phyloP scores from a whole-genome alignment of 1,140 invertebrate species.

The Lepidotrigona ventralis region DNA sequence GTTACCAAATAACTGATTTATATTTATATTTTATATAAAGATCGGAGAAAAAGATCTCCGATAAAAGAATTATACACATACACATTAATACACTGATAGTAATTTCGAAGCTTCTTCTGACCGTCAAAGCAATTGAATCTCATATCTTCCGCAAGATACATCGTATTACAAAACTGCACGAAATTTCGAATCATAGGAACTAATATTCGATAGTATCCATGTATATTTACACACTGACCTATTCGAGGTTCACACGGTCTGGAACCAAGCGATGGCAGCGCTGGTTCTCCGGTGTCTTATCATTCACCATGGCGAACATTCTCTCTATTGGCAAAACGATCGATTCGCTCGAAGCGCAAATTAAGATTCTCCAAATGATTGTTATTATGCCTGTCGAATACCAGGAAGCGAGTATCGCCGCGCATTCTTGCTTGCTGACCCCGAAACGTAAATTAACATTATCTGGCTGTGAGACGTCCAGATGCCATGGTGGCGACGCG shows the following conservation, averaged over 20 bases:
- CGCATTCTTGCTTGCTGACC: slow-evolving; percentile 47
- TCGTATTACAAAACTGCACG: background rate
- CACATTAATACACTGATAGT: no score
- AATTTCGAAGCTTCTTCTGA: no score
- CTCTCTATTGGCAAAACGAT: background rate
- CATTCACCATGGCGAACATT: background rate
- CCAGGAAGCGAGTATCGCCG: slow-evolving; percentile 25
- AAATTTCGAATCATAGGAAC: background rate
- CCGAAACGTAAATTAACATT: slow-evolving; percentile 60
- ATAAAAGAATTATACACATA: no score
- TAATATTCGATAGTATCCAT: background rate
- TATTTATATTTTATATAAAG: no score
- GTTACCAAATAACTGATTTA: no score
- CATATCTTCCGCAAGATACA: background rate
- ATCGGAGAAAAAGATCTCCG: no score
- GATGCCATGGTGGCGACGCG: slow-evolving; percentile 10
- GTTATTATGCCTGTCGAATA: slow-evolving; percentile 41
- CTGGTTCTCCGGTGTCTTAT: background rate
- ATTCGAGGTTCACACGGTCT: background rate
- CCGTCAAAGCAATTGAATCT: background rate
- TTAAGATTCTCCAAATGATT: slow-evolving; percentile 51
- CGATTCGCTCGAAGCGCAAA: slow-evolving; percentile 11
- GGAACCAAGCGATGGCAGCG: background rate
- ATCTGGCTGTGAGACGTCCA: slow-evolving; percentile 4
- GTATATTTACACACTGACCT: background rate